A percentile compares a stretch with the other conserved stretches of the same genome.
Conservation (phyloP, 2,797 vertebrate genomes). For the Onychomys leucogaster region DNA sequence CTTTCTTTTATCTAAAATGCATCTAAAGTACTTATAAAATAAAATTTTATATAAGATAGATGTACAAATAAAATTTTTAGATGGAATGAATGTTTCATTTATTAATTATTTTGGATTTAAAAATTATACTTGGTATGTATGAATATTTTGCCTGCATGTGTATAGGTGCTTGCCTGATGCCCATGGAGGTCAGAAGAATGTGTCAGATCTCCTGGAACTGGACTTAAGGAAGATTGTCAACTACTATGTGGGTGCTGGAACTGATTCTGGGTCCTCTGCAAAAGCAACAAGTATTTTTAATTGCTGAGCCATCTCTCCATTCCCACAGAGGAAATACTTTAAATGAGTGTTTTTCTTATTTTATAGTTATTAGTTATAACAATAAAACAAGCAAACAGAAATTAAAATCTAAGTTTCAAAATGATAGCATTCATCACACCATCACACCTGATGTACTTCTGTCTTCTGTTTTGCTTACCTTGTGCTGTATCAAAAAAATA, state of each 20-base stretch:
- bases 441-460: slow-evolving; percentile 1
- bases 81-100: not conserved
- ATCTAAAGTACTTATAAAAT: not conserved
- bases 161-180: not conserved
- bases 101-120: not conserved
- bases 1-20: not conserved
- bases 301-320: not conserved
- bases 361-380: slow-evolving; percentile 25
- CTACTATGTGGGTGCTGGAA: not conserved
- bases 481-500: slow-evolving; percentile 14
- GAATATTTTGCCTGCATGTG: not conserved
- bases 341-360: not conserved
- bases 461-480: slow-evolving; percentile 21
- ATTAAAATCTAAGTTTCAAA: slow-evolving; percentile 25
- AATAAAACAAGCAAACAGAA: slow-evolving; percentile 10
- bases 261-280: not conserved
- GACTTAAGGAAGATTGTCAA: not conserved
- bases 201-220: not conserved
- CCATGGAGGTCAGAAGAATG: not conserved
- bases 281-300: not conserved
- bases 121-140: not conserved
- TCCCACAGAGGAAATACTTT: slow-evolving; percentile 12
- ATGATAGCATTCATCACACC: not conserved
- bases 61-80: slow-evolving; percentile 1
- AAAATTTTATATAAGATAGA: not conserved